A percentile compares a stretch with the other conserved stretches of the same genome.
phyloP scores from a whole-genome alignment of 2,797 vertebrate species.

The Platalea minor region DNA sequence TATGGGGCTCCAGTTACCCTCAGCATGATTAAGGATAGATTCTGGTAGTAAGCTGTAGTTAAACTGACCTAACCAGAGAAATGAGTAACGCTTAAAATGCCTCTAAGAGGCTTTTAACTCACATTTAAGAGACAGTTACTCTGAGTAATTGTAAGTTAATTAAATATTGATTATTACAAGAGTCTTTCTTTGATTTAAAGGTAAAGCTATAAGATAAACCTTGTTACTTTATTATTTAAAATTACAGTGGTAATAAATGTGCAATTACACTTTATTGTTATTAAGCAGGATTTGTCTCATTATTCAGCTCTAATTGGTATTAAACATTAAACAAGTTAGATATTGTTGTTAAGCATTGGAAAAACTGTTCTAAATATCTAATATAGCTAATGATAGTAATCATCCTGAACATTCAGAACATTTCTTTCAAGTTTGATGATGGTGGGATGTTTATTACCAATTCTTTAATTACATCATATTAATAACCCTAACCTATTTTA shows the following conservation, averaged over 20 bases:
- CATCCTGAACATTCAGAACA: neutral
- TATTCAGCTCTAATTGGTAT: slow-evolving; percentile 21
- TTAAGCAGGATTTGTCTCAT: slow-evolving; percentile 50
- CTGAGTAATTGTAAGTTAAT: slow-evolving; percentile 68
- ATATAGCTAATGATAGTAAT: neutral
- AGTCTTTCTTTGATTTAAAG: slow-evolving; percentile 58
- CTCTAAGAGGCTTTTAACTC: slow-evolving; percentile 53
- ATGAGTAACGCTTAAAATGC: slow-evolving; percentile 55
- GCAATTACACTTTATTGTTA: slow-evolving; percentile 62
- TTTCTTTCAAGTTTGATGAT: neutral
- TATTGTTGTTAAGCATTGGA: neutral
- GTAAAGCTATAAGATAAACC: slow-evolving; percentile 43
- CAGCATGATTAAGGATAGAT: slow-evolving; percentile 22
- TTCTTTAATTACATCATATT: neutral
- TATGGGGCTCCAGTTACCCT: neutral
- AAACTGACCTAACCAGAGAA: slow-evolving; percentile 48
- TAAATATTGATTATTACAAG: slow-evolving; percentile 73
- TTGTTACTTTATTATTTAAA: slow-evolving; percentile 59
- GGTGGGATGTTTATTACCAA: neutral
- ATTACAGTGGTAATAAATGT: slow-evolving; percentile 60
- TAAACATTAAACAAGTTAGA: slow-evolving; percentile 40
- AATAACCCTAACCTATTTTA: neutral
- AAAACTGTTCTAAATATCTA: neutral
- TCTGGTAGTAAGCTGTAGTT: slow-evolving; percentile 39
- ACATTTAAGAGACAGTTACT: slow-evolving; percentile 62